Evolutionary conservation across 2,888 invertebrate genomes (phyloP), one percentile per base, ranked within the genome.

Genomic region (Drosophila emarginata): DNA sequence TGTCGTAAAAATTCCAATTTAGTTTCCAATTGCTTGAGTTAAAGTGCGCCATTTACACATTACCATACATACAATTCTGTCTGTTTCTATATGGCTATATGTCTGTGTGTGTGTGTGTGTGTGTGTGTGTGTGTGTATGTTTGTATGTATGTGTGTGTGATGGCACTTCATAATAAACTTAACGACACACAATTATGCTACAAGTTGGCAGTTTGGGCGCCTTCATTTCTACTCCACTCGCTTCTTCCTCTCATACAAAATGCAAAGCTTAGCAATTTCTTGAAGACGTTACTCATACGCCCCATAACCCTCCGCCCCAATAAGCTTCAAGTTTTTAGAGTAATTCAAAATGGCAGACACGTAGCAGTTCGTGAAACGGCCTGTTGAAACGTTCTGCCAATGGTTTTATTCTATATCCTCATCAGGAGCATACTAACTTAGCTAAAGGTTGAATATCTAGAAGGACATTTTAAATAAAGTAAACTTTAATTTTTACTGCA

Each of bases 1-100:
- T 87, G 88, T 87, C 82, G 78, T 83, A 83, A 83, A 83, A 83
- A 87, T 83, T 87, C 88, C 82, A 83, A 83, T 83, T 83, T 87
- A 83, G 82, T 83, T 83, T 83, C 83, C 86, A 83, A 83, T 83
- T 83, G 82, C 88, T 87, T 82, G 88, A 87, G 76, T 83, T 87
- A 87, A 85, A 87, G 88, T 83, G 78, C 86, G 83, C 73, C 80
- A 87, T 85, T 82, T 87, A 75, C 72, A 75, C 79, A 79, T 79
- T 78, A 45, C 45, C 45, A 45, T 45, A 45, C n/a, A n/a, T 45
- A 78, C 71, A 79, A 78, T 63, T 50, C 58, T 69, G 69, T 70
- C 61, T 57, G 36, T 26, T 28, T 78, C 40, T 59, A 26, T 61
- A 45, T 52, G 28, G n/a, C n/a, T 23, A 11, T 60, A 56, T 50